phyloP scores from a whole-genome alignment of 2,113 vertebrate genomes.

The Emydura subglobosa region DNA sequence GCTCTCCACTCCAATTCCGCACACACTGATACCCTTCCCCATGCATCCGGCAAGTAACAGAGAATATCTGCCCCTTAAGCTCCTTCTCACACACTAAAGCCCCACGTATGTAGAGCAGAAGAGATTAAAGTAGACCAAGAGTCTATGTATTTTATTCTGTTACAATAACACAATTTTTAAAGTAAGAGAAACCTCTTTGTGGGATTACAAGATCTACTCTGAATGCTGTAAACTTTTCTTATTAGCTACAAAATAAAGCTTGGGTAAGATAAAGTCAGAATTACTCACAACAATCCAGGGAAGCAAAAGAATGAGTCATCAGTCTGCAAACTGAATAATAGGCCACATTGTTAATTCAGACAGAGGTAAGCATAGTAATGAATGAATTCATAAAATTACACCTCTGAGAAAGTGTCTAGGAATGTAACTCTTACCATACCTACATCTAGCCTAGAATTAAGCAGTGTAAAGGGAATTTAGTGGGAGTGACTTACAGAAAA shows the following conservation, averaged over 20 bases:
- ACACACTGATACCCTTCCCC: not conserved
- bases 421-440: not conserved
- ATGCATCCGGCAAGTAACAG: not conserved
- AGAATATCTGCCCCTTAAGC: not conserved
- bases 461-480: not conserved
- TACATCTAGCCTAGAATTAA: not conserved
- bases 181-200: not conserved
- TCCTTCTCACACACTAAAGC: not conserved
- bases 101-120: not conserved
- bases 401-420: slow-evolving; percentile 8
- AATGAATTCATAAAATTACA: slow-evolving; percentile 55
- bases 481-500: not conserved
- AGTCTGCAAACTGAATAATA: slow-evolving; percentile 35
- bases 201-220: not conserved
- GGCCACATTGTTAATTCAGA: slow-evolving; percentile 20
- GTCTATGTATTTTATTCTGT: not conserved
- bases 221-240: slow-evolving; percentile 39
- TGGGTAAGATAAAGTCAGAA: slow-evolving; percentile 6
- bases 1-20: not conserved
- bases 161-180: not conserved
- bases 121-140: not conserved
- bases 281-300: slow-evolving; percentile 39
- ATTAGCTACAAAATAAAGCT: slow-evolving; percentile 50
- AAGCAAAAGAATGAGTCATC: slow-evolving; percentile 70
- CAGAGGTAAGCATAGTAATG: slow-evolving; percentile 46